Evolutionary conservation across 2,888 invertebrate genomes (phyloP).

Genomic region (Oligia latruncula): DNA sequence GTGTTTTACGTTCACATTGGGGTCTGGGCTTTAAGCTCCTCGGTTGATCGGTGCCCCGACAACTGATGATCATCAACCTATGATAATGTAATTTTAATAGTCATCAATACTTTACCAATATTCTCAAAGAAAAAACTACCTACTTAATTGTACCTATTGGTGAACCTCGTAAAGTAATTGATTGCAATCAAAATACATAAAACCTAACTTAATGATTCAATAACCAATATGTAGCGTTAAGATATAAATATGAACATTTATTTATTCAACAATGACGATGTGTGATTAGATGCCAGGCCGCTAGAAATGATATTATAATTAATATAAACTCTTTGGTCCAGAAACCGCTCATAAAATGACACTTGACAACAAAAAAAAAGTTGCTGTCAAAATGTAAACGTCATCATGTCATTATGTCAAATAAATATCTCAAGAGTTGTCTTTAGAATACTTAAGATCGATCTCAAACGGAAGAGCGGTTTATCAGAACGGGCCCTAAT

Average conservation of each 20-base stretch:
- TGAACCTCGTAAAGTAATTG: constrained; percentile 2
- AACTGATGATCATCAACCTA: not conserved
- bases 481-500: constrained; percentile 11
- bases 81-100: constrained; percentile 8
- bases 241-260: constrained; percentile 54
- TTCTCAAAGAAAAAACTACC: not conserved
- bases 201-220: constrained; percentile 25
- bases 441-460: constrained; percentile 17
- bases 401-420: constrained; percentile 9
- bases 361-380: not conserved
- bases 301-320: constrained; percentile 42
- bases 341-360: constrained; percentile 31
- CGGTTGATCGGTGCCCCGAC: not conserved
- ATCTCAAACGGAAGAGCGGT: constrained; percentile 41
- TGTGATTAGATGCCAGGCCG: constrained; percentile 42
- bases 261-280: constrained; percentile 55
- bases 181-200: constrained; percentile 14
- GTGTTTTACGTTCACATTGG: constrained; percentile 21
- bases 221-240: constrained; percentile 52
- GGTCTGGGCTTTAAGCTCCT: constrained; percentile 18
- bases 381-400: constrained; percentile 31
- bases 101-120: constrained; percentile 7
- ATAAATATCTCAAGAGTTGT: constrained; percentile 11
- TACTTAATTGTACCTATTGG: not conserved
- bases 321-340: constrained; percentile 19